Base-by-base conservation (phyloP, 92 coral and sea anemone species). In the Phymanthus crucifer region DNA sequence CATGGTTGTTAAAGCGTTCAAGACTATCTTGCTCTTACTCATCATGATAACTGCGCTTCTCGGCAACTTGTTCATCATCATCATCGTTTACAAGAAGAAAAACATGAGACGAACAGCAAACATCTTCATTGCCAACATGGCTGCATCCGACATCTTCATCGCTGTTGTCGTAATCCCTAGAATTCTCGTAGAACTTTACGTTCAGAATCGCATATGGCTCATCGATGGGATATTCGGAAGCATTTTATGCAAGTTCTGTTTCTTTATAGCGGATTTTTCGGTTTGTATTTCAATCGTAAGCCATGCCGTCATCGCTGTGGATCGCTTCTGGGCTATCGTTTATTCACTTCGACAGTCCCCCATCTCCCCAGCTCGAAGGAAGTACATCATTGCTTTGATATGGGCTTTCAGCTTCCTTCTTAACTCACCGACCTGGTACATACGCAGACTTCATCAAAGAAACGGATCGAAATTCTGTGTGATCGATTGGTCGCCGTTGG, bases 271-370 rank as follows among this genome's bases (percentile, higher is more conserved):
- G 36, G 82, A 78, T 31, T 66, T 66, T 35, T 66, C 72, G 7
- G 65, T 32, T 14, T 34, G 61, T 26, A 47, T 78, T 38, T 78
- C 82, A 9, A 24, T 78, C 23, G 3, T 35, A 32, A 78, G 82
- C 34, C 74, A 66, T 38, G 73, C 74, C 26, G 66, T 67, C n/a
- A 78, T 78, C 26, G 74, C 82, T 18, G 10, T 78, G 4, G 82
- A 78, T 38, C 82, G 82, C 16, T 78, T 78, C 82, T 78, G 74
- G 58, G 82, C 82, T 4, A 66, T 78, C 5, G 82, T 78, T 35
- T 77, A 58, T 37, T 58, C 81, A 8, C 72, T 77, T 19, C 33
- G 82, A 0, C 74, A 52, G 35, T 40, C 73, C 27, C 73, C 64
- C 13, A 66, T 66, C 5, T 64, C 82, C 14, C 56, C 82, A 18